Conservation (phyloP, 1,140 invertebrate species). For the Apis cerana region DNA sequence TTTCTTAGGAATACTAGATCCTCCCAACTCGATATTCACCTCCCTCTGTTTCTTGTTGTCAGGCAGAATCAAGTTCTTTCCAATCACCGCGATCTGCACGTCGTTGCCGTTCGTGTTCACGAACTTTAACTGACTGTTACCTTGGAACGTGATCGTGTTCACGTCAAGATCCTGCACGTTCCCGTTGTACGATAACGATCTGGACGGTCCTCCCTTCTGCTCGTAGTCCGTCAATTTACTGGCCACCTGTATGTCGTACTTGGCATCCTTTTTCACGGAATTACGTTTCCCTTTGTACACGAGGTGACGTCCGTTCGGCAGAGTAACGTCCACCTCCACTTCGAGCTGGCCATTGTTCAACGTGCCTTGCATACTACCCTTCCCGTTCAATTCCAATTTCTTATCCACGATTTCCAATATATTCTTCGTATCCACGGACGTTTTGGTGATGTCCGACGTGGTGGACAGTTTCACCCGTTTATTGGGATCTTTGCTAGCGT, state of each 20-base stretch:
- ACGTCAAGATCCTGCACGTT: constrained; percentile 77
- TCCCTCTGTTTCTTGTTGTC: constrained; percentile 72
- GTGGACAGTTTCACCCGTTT: constrained; percentile 85
- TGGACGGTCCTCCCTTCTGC: constrained; percentile 81
- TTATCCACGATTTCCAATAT: constrained; percentile 82
- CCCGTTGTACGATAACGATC: constrained; percentile 73
- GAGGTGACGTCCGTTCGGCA: constrained; percentile 83
- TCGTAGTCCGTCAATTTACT: constrained; percentile 79
- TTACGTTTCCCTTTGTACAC: constrained; percentile 80
- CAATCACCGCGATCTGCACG: constrained; percentile 52
- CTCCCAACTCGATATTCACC: constrained; percentile 36
- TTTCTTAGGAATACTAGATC: constrained; percentile 9
- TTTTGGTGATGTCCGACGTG: constrained; percentile 82
- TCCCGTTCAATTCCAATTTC: constrained; percentile 82
- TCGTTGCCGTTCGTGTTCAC: constrained; percentile 73
- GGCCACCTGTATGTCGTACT: constrained; percentile 75
- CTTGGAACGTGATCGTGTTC: constrained; percentile 73
- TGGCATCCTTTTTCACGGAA: constrained; percentile 71
- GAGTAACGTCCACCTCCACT: constrained; percentile 80
- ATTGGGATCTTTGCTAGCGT: constrained; percentile 86
- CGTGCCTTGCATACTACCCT: constrained; percentile 77
- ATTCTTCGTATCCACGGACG: constrained; percentile 85
- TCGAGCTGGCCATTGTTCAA: constrained; percentile 76
- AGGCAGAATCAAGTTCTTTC: constrained; percentile 58
- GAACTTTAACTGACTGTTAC: constrained; percentile 67